phyloP scores from a whole-genome alignment of 2,113 vertebrate genomes.

The Myotis yumanensis region DNA sequence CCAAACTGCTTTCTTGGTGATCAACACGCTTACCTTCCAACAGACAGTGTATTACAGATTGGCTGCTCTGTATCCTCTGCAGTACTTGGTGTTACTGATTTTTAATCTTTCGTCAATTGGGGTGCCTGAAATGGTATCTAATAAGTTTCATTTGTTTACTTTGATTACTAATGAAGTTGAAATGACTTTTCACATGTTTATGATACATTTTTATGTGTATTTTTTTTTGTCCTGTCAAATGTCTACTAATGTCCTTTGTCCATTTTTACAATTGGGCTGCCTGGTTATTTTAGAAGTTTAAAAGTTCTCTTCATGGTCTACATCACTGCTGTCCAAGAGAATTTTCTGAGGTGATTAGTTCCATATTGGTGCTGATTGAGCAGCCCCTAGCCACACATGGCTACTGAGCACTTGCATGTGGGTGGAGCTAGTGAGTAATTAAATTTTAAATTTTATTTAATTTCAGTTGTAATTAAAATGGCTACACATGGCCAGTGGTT shows the following conservation, averaged over 20 bases:
- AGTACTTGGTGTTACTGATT: background rate
- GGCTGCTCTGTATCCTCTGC: background rate
- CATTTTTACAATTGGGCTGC: background rate
- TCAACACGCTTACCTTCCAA: background rate
- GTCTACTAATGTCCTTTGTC: background rate
- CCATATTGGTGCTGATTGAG: background rate
- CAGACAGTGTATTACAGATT: background rate
- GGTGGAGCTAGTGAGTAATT: background rate
- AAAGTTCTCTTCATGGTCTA: background rate
- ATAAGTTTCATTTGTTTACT: background rate
- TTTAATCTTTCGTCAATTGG: background rate
- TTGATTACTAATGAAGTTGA: background rate
- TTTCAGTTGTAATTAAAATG: constrained; percentile 1
- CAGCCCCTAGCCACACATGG: background rate
- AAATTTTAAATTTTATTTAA: background rate
- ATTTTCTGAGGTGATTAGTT: background rate
- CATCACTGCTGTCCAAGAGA: background rate
- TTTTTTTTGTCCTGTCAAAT: background rate
- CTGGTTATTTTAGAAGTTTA: background rate
- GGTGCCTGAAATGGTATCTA: background rate
- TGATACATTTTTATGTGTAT: background rate
- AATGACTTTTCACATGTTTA: background rate
- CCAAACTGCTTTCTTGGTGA: background rate
- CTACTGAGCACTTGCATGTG: background rate
- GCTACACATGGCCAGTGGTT: background rate